phyloP scores from a whole-genome alignment of 2,888 invertebrate species.

The Heliconius ethilla region DNA sequence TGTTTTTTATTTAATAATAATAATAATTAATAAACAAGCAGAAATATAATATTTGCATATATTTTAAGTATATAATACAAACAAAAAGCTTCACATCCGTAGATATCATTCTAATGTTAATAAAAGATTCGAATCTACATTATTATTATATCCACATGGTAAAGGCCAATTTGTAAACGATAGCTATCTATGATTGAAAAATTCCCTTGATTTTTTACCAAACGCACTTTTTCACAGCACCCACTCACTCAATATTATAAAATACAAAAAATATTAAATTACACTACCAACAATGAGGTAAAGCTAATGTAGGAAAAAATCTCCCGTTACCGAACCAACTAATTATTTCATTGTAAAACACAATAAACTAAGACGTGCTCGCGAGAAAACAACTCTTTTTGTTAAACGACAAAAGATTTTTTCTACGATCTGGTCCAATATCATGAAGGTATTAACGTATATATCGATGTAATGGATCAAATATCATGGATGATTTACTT shows the following conservation, averaged over 20 bases:
- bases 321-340: conserved; percentile 75
- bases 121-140: background rate
- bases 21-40: too few relatives aligned
- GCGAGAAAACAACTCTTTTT: conserved; percentile 75
- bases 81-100: background rate
- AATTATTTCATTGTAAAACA: conserved; percentile 77
- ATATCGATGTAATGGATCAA: conserved; percentile 58
- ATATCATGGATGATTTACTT: conserved; percentile 16
- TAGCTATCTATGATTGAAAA: conserved; percentile 51
- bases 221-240: conserved; percentile 61
- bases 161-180: conserved; percentile 47
- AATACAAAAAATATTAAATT: conserved; percentile 80
- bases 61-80: background rate
- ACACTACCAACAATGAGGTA: conserved; percentile 70
- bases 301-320: conserved; percentile 65
- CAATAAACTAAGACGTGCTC: conserved; percentile 72
- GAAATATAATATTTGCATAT: background rate
- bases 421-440: conserved; percentile 64
- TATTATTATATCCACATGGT: background rate
- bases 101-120: background rate
- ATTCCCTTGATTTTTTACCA: conserved; percentile 58
- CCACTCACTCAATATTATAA: conserved; percentile 66
- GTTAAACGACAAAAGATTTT: conserved; percentile 67
- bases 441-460: conserved; percentile 63
- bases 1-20: background rate